phyloP scores from a whole-genome alignment of 2,888 invertebrate genomes.

The Candidula unifasciata region DNA sequence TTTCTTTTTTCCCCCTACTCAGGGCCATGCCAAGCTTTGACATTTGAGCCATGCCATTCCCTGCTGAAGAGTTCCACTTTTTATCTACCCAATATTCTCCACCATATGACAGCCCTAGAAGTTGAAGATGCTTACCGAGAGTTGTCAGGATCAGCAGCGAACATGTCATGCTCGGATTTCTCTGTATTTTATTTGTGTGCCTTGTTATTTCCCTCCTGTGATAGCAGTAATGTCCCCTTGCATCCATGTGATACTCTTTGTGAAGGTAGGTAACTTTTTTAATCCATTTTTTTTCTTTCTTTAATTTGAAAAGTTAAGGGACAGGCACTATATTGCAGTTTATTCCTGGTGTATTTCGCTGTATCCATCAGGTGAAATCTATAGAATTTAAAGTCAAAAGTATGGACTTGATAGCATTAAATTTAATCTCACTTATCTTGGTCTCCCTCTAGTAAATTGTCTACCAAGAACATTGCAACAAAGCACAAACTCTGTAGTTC shows the following conservation, averaged over 20 bases:
- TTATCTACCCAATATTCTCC: conserved; percentile 59
- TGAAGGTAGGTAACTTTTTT: conserved; percentile 55
- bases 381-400: too few species aligned
- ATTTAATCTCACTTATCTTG: too few species aligned
- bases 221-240: conserved; percentile 50
- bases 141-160: conserved; percentile 46
- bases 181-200: conserved; percentile 61
- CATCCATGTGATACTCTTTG: conserved; percentile 64
- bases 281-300: too few species aligned
- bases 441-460: too few species aligned
- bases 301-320: too few species aligned
- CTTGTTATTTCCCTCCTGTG: conserved; percentile 66
- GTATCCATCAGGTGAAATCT: too few species aligned
- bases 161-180: conserved; percentile 53
- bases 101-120: conserved; percentile 51
- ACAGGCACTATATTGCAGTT: too few species aligned
- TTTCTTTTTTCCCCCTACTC: conserved; percentile 42
- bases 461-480: too few species aligned
- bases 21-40: conserved; percentile 46
- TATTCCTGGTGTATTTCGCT: too few species aligned
- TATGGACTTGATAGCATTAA: too few species aligned
- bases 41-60: conserved; percentile 45
- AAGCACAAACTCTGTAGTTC: too few species aligned
- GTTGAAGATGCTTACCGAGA: conserved; percentile 54
- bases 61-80: conserved; percentile 57